Evolutionary conservation across 2,113 vertebrate species (phyloP).

Genomic region (Numida meleagris): DNA sequence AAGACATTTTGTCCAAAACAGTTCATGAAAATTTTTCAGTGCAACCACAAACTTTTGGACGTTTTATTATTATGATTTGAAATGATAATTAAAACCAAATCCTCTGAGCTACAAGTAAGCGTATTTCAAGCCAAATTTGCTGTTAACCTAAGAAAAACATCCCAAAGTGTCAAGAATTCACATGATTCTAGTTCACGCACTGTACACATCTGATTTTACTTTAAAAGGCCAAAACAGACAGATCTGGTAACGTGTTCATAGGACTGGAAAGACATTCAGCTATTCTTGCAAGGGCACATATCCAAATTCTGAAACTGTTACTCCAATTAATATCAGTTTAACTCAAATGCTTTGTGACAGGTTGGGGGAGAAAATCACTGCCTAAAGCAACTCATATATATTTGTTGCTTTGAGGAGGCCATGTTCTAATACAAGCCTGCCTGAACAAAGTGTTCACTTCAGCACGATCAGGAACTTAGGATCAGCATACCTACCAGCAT

Average conservation of each 20-base stretch:
- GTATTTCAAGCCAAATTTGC: neutral
- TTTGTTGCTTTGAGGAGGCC: neutral
- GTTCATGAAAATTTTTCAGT: neutral
- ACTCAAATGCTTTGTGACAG: neutral
- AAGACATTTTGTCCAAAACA: neutral
- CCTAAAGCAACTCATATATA: neutral
- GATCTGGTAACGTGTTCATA: neutral
- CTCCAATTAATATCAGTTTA: neutral
- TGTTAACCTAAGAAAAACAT: neutral
- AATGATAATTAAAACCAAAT: neutral
- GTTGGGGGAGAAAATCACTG: neutral
- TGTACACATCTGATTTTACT: neutral
- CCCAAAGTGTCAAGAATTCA: neutral
- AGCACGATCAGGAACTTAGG: neutral
- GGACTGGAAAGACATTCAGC: neutral
- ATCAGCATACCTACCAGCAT: neutral
- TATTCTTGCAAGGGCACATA: neutral
- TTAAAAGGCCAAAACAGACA: neutral
- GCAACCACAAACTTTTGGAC: neutral
- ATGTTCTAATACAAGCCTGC: neutral
- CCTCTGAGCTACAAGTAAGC: neutral
- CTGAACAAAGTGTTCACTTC: neutral
- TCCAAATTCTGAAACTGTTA: conserved; percentile 15
- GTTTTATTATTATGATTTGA: neutral
- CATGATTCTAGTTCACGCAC: neutral